Evolutionary conservation across 2,888 invertebrate genomes (phyloP).

Genomic region (Notodonta ziczac): DNA sequence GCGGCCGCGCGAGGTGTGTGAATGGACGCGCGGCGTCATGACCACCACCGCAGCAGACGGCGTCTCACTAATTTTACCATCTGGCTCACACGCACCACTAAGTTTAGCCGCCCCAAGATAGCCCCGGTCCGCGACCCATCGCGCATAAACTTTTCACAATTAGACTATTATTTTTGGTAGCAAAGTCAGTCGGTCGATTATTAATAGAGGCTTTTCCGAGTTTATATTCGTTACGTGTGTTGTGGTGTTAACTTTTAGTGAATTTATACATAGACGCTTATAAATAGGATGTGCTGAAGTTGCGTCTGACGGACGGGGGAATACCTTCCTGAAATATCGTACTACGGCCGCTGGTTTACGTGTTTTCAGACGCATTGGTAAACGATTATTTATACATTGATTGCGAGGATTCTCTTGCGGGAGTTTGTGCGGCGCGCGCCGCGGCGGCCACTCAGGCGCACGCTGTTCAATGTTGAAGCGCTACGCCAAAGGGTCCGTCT

Average conservation of each 20-base stretch:
- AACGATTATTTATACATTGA: slow-evolving; percentile 84
- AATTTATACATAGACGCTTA: slow-evolving; percentile 85
- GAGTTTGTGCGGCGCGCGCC: slow-evolving; percentile 44
- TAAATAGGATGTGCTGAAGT: slow-evolving; percentile 85
- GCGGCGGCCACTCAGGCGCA: slow-evolving; percentile 29
- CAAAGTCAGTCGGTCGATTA: slow-evolving; percentile 86
- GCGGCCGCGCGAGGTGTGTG: slow-evolving; percentile 70
- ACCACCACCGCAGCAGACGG: slow-evolving; percentile 77
- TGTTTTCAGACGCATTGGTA: slow-evolving; percentile 83
- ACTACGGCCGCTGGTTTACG: slow-evolving; percentile 81
- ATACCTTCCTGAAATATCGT: slow-evolving; percentile 85
- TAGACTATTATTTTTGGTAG: slow-evolving; percentile 86
- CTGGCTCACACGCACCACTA: slow-evolving; percentile 84
- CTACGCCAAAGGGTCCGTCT: slow-evolving; percentile 19
- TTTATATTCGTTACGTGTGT: slow-evolving; percentile 85
- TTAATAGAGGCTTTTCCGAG: slow-evolving; percentile 86
- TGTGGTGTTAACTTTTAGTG: slow-evolving; percentile 85
- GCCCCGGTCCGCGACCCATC: slow-evolving; percentile 85
- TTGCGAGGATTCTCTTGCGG: slow-evolving; percentile 63
- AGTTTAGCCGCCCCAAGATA: slow-evolving; percentile 86
- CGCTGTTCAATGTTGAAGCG: slow-evolving; percentile 30
- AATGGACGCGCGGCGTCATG: slow-evolving; percentile 79
- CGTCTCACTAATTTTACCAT: slow-evolving; percentile 84
- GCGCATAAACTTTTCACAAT: slow-evolving; percentile 85
- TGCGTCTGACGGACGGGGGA: slow-evolving; percentile 85